Evolutionary conservation across 2,888 invertebrate species (phyloP).

Genomic region (Sussaba pulchella): DNA sequence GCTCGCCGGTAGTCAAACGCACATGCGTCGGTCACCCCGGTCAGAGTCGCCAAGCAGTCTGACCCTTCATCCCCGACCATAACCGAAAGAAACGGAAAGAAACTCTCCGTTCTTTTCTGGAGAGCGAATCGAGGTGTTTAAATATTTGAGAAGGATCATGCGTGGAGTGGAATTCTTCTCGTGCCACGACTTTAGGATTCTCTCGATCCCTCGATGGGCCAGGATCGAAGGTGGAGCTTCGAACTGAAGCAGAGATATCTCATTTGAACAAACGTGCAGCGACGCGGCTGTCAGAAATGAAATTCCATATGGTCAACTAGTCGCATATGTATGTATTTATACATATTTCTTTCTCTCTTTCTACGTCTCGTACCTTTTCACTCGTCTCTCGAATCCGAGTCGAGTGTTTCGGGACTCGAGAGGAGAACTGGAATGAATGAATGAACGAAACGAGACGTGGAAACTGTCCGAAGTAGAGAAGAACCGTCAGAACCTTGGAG

Average conservation of each 20-base stretch:
- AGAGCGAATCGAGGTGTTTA: conserved; percentile 60
- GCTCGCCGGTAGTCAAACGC: background rate
- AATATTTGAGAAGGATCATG: conserved; percentile 66
- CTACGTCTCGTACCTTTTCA: conserved; percentile 1
- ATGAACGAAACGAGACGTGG: conserved; percentile 48
- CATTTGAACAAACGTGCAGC: conserved; percentile 64
- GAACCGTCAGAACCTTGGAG: conserved; percentile 64
- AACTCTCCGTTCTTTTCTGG: conserved; percentile 22
- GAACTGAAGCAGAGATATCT: conserved; percentile 49
- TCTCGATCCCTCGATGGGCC: conserved; percentile 28
- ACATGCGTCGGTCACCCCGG: background rate
- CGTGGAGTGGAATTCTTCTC: conserved; percentile 55
- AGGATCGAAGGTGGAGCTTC: conserved; percentile 25
- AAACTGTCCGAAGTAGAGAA: conserved; percentile 43
- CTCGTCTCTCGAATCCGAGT: conserved; percentile 71
- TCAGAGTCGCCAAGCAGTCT: conserved; percentile 66
- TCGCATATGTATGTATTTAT: conserved; percentile 22
- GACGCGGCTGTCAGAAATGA: conserved; percentile 69
- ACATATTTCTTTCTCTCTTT: conserved; percentile 23
- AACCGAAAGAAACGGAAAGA: conserved; percentile 1
- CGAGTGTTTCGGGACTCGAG: conserved; percentile 71
- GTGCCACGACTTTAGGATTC: conserved; percentile 25
- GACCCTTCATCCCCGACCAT: conserved; percentile 52
- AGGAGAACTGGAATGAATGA: conserved; percentile 68
- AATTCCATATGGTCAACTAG: conserved; percentile 68